Base-by-base conservation (phyloP, 2,888 invertebrate genomes). In the Tinea semifulvella region DNA sequence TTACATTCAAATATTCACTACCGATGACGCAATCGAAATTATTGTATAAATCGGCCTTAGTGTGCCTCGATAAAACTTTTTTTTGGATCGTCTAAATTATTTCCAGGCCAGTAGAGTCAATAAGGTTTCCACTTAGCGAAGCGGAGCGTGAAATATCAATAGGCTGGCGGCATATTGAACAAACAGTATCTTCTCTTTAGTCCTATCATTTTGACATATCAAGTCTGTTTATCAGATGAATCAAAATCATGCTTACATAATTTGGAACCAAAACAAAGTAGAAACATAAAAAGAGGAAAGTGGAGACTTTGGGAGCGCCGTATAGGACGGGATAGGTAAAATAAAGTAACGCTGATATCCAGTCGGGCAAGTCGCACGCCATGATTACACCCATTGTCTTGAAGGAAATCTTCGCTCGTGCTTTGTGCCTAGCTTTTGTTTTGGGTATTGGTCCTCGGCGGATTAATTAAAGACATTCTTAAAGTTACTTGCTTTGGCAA, bases 1-100 rank as follows among this genome's bases (percentile, higher is more conserved):
- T 66, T 65, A 64, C 60, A 53, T 63, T 57, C 65, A 65, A 56
- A 70, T 67, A 68, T 70, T 73, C 63, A 67, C 64, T 61, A 54
- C 55, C 52, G 56, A 56, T 74, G 72, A 74, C 71, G 74, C 70
- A 68, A 74, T 64, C 57, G 2, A 22, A 22, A n/a, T 40, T 11
- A 40, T 40, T 40, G 40, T 40, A 22, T 40, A 38, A 38, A 38
- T 19, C 38, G 40, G 14, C 22, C 40, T 40, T 22, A 22, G 22
- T 36, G 36, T 36, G n/a, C n/a, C n/a, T n/a, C n/a, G n/a, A n/a
- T n/a, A n/a, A 22, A 22, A 7, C 25, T n/a, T n/a, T n/a, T n/a
- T n/a, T n/a, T n/a, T n/a, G n/a, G n/a, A n/a, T n/a, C n/a, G n/a
- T n/a, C n/a, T n/a, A n/a, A n/a, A n/a, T n/a, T n/a, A n/a, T n/a